Base-by-base conservation (phyloP, 1,140 invertebrate species). In the Drosophila miranda region DNA sequence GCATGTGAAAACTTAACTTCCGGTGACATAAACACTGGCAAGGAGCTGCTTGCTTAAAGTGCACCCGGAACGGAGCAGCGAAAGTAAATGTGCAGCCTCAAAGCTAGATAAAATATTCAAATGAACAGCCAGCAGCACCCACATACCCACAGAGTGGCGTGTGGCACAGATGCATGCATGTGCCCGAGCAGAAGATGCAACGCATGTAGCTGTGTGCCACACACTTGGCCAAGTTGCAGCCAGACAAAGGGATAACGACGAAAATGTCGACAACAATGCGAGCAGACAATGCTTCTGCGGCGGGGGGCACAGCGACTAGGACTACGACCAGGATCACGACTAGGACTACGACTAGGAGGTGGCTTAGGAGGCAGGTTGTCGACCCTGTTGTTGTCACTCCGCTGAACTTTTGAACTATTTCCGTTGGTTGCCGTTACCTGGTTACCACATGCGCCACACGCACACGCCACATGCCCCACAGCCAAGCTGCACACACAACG, bases 1-100 rank as follows among this genome's bases (percentile, higher is more conserved):
- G 83, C 82, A 86, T 86, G 82, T 86, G 82, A 86, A 86, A 86
- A 86, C 82, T 87, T 77, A 86, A 86, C 82, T 87, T 86, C 82
- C 82, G 82, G 82, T 81, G 82, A 87, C 82, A 86, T 81, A 86
- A 86, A 86, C 82, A 87, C 77, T 78, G 70, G 79, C 78, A 81
- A 86, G 82, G 69, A 87, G 78, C 78, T 81, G 78, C 78, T 81
- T 51, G 75, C 82, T 78, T 81, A 78, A 79, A 84, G 80, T 80
- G 77, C 71, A 49, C 51, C 63, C 72, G 64, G 56, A 69, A 68
- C 51, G 72, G 34, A 76, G 73, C 63, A 81, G 63, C 54, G 66
- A 77, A 84, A 83, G 80, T 84, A 83, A 83, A 38, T 38, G 75
- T 84, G 80, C 75, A 79, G 78, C 70, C 66, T 58, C 80, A 84